Evolutionary conservation across 2,113 vertebrate species (phyloP).

Genomic region (Datnioides undecimradiatus): DNA sequence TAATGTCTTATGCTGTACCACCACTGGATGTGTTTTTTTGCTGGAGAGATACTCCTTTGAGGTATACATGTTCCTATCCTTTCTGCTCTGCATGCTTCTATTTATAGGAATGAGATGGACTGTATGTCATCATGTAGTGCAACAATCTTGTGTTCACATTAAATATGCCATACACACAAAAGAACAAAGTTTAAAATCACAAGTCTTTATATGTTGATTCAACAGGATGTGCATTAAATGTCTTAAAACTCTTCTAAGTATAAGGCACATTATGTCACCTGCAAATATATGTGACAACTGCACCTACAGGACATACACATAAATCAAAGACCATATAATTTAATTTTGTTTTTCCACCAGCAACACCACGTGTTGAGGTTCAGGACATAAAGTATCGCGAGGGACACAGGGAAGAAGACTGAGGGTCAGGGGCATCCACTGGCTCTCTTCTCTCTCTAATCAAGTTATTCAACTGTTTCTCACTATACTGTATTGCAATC

Average conservation of each 20-base stretch:
- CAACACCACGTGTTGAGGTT: conserved; percentile 22
- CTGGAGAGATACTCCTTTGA: background rate
- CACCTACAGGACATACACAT: conserved; percentile 50
- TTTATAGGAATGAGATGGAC: background rate
- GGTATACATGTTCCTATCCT: background rate
- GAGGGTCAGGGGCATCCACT: conserved; percentile 16
- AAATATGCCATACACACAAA: conserved; percentile 17
- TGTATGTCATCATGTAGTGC: background rate
- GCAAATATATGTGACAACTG: conserved; percentile 58
- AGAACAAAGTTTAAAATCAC: conserved; percentile 39
- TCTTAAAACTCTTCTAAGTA: conserved; percentile 37
- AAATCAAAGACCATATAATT: conserved; percentile 34
- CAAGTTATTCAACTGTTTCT: conserved; percentile 51
- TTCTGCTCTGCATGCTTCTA: background rate
- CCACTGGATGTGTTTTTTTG: background rate
- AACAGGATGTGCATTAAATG: conserved; percentile 50
- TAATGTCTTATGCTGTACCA: background rate
- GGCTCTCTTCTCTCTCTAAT: conserved; percentile 27
- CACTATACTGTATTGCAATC: conserved; percentile 42
- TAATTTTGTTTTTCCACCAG: conserved; percentile 2
- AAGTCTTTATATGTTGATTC: conserved; percentile 66
- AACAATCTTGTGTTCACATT: conserved; percentile 26
- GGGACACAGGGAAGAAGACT: conserved; percentile 1
- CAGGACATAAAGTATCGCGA: conserved; percentile 15
- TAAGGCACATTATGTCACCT: conserved; percentile 74